These are phyloP conservation scores for Acrossocheilus fasciatus DNA, from an alignment of 2,797 vertebrate genomes.

Conservation along the genomic window DNA sequence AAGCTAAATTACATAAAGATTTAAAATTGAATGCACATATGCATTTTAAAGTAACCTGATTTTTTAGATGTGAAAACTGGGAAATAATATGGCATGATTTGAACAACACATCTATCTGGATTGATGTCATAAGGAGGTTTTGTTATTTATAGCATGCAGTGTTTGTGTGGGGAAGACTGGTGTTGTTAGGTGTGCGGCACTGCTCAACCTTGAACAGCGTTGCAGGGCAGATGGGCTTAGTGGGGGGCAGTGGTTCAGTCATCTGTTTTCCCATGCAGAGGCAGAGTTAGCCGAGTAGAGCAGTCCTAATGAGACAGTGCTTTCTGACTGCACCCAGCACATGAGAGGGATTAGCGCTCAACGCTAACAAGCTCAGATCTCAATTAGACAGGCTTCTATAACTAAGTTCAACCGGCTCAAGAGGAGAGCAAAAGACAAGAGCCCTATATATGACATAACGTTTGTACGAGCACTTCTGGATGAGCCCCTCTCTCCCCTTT, in stretches of 20 bases:
- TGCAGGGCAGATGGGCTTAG: slow-evolving; percentile 54
- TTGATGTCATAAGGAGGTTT: neutral
- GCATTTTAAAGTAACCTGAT: neutral
- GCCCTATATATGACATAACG: slow-evolving; percentile 45
- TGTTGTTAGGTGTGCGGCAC: slow-evolving; percentile 48
- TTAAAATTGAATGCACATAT: neutral
- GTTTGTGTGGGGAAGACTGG: slow-evolving; percentile 29
- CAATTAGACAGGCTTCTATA: slow-evolving; percentile 80
- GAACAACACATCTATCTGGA: slow-evolving; percentile 13
- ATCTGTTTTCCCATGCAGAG: slow-evolving; percentile 64
- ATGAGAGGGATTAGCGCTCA: slow-evolving; percentile 82
- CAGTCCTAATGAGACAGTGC: slow-evolving; percentile 77
- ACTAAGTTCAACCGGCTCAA: slow-evolving; percentile 61
- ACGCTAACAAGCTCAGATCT: slow-evolving; percentile 79
- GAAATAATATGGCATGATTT: neutral
- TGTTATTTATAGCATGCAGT: slow-evolving; percentile 18
- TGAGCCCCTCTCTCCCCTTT: slow-evolving; percentile 38
- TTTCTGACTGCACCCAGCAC: slow-evolving; percentile 79
- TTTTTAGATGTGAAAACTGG: neutral
- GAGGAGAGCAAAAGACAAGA: slow-evolving; percentile 45
- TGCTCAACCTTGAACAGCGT: slow-evolving; percentile 59
- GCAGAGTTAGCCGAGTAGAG: slow-evolving; percentile 70
- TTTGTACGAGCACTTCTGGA: slow-evolving; percentile 42
- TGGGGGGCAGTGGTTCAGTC: slow-evolving; percentile 67
- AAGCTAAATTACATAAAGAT: neutral